phyloP scores from a whole-genome alignment of 2,113 vertebrate species.

The Pogona vitticeps region DNA sequence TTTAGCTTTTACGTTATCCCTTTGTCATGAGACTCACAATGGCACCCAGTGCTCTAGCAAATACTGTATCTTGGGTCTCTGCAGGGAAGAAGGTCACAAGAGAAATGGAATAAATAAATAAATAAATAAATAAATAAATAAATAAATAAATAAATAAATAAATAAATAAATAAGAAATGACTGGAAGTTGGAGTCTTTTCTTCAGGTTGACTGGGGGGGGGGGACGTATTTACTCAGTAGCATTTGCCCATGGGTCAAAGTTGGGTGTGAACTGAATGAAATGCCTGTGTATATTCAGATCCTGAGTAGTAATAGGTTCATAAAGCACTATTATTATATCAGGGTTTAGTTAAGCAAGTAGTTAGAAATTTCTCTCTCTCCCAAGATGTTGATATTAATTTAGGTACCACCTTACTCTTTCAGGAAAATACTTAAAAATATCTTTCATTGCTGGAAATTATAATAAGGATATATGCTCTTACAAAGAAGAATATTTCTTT shows the following conservation, averaged over 20 bases:
- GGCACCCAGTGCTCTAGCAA: background rate
- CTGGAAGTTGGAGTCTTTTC: background rate
- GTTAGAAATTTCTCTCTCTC: background rate
- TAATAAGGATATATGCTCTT: background rate
- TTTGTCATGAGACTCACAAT: background rate
- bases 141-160: too few species aligned
- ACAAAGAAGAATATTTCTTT: conserved; percentile 14
- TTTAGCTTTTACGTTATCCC: background rate
- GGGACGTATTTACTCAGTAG: background rate
- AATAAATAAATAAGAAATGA: too few species aligned
- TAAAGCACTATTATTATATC: conserved; percentile 8
- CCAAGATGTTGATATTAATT: conserved; percentile 12
- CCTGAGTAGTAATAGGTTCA: background rate
- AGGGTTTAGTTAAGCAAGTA: conserved; percentile 21
- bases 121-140: too few species aligned
- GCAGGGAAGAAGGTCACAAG: too few species aligned
- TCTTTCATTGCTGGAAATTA: background rate
- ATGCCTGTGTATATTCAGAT: conserved; percentile 42
- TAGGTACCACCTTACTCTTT: conserved; percentile 18
- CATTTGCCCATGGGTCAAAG: conserved; percentile 18
- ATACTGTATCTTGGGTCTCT: background rate
- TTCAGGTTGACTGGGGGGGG: background rate
- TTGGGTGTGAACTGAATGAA: conserved; percentile 42
- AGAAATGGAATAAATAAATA: too few species aligned
- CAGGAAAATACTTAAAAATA: conserved; percentile 13